A percentile compares a stretch with the other conserved stretches of the same genome.
These are phyloP conservation scores for Catharus minimus DNA, from an alignment of 2,113 vertebrate species.

Conservation along the genomic window DNA sequence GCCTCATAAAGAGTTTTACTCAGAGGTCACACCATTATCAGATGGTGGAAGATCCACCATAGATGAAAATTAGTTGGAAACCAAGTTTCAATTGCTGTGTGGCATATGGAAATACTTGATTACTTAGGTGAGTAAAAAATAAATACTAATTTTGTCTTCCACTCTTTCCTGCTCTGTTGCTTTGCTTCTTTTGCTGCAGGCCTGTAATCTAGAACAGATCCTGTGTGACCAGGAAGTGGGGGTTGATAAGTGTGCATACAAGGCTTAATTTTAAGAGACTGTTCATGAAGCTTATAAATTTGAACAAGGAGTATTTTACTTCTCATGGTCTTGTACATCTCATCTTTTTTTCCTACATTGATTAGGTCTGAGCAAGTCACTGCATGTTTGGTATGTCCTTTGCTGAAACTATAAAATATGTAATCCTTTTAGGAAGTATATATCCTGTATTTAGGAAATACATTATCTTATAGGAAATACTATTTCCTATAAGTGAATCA, in stretches of 20 bases:
- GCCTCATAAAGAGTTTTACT: not conserved
- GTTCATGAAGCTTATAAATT: not conserved
- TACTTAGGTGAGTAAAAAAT: not conserved
- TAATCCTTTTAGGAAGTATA: no score
- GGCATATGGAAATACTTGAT: not conserved
- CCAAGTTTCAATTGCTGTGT: not conserved
- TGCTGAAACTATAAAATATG: not conserved
- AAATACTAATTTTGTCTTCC: constrained; percentile 11
- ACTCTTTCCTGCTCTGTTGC: not conserved
- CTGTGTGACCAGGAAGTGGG: not conserved
- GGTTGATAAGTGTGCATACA: not conserved
- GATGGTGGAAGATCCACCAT: not conserved
- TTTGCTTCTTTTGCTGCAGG: constrained; percentile 10
- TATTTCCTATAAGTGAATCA: not conserved
- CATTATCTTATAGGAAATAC: not conserved
- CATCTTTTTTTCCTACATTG: not conserved
- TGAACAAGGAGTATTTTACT: not conserved
- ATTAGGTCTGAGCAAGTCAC: not conserved
- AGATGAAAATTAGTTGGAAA: constrained; percentile 14
- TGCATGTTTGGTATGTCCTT: not conserved
- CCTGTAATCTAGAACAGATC: not conserved
- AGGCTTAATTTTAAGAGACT: not conserved
- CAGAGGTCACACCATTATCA: not conserved
- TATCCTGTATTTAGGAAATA: no score
- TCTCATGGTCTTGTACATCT: not conserved